phyloP scores from a whole-genome alignment of 2,113 vertebrate species.

The Austrofundulus limnaeus region DNA sequence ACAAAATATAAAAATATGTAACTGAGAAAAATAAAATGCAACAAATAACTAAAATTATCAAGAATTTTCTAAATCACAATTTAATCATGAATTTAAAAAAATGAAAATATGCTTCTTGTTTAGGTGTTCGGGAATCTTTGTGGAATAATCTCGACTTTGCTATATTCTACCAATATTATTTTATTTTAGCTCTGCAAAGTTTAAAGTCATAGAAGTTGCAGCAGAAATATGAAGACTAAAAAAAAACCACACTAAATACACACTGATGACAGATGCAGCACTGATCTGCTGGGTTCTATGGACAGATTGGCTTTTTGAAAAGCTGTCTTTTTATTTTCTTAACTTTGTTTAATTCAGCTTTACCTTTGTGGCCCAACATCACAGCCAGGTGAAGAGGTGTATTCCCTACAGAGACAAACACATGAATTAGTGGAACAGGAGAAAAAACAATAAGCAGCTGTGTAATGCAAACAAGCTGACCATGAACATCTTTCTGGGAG shows the following conservation, averaged over 20 bases:
- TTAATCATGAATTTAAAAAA: too few species aligned
- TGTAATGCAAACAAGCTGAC: conserved; percentile 66
- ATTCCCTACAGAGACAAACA: conserved; percentile 82
- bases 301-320: background rate
- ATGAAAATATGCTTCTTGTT: too few species aligned
- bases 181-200: background rate
- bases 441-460: background rate
- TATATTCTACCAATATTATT: background rate
- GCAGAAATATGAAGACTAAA: background rate
- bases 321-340: background rate
- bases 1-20: too few species aligned
- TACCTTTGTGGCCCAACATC: conserved; percentile 98
- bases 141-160: background rate
- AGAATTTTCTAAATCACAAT: too few species aligned
- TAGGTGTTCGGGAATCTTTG: too few species aligned
- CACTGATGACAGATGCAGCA: background rate
- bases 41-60: too few species aligned
- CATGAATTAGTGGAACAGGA: background rate
- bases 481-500: conserved; percentile 92
- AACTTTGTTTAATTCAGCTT: conserved; percentile 41
- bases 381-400: conserved; percentile 96
- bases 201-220: background rate
- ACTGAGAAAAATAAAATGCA: too few species aligned
- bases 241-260: too few species aligned
- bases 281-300: background rate